A percentile compares a stretch with the other conserved stretches of the same genome.
phyloP scores from a whole-genome alignment of 64 coral and sea anemone genomes.

The Trachythela sp. region DNA sequence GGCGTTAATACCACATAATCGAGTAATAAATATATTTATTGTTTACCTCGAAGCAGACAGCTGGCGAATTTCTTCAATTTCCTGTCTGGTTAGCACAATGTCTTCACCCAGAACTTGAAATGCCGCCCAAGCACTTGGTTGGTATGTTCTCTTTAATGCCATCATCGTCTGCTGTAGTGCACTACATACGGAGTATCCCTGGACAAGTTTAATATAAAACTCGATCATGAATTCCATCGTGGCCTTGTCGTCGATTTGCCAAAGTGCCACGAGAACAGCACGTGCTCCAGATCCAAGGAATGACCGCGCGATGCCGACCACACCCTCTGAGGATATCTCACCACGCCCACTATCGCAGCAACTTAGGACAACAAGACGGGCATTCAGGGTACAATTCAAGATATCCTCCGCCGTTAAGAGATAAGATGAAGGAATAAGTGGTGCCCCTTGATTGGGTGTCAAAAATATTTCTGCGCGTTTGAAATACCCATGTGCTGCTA shows the following conservation, averaged over 20 bases:
- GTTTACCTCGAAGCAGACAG: too few species aligned
- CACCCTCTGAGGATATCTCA: neutral
- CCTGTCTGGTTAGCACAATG: too few species aligned
- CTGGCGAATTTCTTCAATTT: too few species aligned
- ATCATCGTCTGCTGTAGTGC: too few species aligned
- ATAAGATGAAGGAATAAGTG: neutral
- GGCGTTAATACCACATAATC: too few species aligned
- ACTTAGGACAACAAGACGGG: neutral
- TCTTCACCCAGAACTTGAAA: too few species aligned
- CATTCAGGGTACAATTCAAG: neutral
- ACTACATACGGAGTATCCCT: too few species aligned
- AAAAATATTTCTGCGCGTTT: neutral
- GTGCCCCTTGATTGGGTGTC: neutral
- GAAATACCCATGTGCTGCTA: neutral
- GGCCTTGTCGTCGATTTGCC: neutral
- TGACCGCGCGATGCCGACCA: neutral
- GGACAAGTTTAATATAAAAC: neutral
- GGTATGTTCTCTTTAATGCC: too few species aligned
- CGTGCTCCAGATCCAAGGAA: neutral
- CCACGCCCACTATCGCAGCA: neutral
- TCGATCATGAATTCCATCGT: neutral
- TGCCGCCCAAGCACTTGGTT: too few species aligned
- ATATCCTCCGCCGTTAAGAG: neutral
- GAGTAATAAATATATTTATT: too few species aligned
- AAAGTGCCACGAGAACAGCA: neutral